Evolutionary conservation across 2,888 invertebrate species (phyloP).

Genomic region (Tetrapedia diversipes): DNA sequence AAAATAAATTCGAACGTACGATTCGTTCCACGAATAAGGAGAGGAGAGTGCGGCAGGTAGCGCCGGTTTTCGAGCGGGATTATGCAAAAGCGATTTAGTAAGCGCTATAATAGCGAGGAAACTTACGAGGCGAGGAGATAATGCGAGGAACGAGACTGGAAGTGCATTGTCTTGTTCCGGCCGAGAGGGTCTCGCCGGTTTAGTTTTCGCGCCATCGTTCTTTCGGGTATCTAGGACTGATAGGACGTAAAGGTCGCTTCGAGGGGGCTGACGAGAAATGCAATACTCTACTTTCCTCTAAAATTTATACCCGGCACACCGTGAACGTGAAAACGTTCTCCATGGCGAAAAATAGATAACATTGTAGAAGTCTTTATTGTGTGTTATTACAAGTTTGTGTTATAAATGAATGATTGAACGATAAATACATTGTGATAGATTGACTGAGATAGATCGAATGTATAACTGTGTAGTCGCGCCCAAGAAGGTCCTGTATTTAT

Average conservation of each 20-base stretch:
- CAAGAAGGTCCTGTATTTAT: too few relatives aligned
- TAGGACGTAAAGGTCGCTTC: conserved; percentile 28
- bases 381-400: too few relatives aligned
- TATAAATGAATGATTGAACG: too few relatives aligned
- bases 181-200: conserved; percentile 60
- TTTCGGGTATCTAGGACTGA: conserved; percentile 47
- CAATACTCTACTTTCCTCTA: background rate
- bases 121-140: conserved; percentile 60
- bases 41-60: conserved; percentile 28
- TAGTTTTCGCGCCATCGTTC: conserved; percentile 61
- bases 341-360: too few relatives aligned
- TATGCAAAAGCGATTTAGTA: conserved; percentile 71
- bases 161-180: conserved; percentile 70
- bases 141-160: conserved; percentile 57
- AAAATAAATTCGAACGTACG: conserved; percentile 59
- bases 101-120: conserved; percentile 66
- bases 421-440: too few relatives aligned
- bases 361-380: too few relatives aligned
- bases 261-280: background rate
- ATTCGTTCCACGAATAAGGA: conserved; percentile 46
- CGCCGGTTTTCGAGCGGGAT: conserved; percentile 60
- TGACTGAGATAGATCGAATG: too few relatives aligned
- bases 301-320: background rate
- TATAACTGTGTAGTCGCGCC: too few relatives aligned
- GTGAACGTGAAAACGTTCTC: background rate